Conservation (phyloP, 2,888 invertebrate species). For the Tolmerus cingulatus region DNA sequence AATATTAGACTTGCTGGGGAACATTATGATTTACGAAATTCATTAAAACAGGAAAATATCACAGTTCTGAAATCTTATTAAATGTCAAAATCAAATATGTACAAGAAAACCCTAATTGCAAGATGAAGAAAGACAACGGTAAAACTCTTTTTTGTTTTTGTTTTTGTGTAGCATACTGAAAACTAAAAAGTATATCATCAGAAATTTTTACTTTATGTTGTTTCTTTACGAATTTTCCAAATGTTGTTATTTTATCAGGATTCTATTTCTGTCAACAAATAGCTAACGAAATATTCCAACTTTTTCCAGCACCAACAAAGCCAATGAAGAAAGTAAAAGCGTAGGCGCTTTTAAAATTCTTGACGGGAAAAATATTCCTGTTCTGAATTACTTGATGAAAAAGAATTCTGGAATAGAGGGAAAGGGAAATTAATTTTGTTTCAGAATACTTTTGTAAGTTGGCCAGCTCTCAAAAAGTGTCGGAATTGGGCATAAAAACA, state of each 20-base stretch:
- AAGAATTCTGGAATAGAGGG: not conserved
- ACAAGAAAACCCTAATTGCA: no score
- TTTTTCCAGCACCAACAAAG: not conserved
- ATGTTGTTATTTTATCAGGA: not conserved
- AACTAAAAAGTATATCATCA: not conserved
- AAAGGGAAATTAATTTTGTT: not conserved
- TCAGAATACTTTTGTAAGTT: not conserved
- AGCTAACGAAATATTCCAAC: not conserved
- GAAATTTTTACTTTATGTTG: not conserved
- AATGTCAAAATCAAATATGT: no score
- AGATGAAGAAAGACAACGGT: no score
- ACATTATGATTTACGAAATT: no score
- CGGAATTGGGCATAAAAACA: not conserved
- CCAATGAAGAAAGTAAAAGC: not conserved
- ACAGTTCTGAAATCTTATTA: no score
- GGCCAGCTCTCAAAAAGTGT: not conserved
- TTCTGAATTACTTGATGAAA: not conserved
- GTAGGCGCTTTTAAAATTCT: not conserved
- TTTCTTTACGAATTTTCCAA: not conserved
- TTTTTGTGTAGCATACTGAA: no score
- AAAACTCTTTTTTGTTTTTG: no score
- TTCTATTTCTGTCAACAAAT: not conserved
- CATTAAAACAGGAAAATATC: no score
- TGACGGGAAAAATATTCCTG: not conserved
- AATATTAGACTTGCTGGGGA: no score